These are phyloP conservation scores for Acleris emargana DNA, from an alignment of 2,888 invertebrate species.

Conservation along the genomic window DNA sequence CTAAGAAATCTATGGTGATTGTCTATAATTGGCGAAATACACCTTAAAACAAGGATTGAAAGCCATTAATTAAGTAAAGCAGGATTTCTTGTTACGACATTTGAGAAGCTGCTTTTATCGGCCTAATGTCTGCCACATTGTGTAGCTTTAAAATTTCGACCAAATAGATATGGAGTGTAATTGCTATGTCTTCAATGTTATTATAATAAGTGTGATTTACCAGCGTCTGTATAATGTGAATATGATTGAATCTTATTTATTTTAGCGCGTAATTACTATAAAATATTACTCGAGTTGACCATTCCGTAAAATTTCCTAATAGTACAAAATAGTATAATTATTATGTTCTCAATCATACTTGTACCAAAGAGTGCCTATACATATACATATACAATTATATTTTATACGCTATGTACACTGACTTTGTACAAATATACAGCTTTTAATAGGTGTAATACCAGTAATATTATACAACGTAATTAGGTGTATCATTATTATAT, in stretches of 20 bases:
- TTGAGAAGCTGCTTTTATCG: too few species aligned
- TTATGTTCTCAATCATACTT: neutral
- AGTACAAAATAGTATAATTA: constrained; percentile 24
- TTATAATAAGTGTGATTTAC: too few species aligned
- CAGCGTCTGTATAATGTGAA: neutral
- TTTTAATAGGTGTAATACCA: constrained; percentile 16
- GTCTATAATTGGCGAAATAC: too few species aligned
- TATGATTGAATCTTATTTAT: neutral
- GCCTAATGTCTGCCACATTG: too few species aligned
- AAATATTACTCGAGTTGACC: neutral
- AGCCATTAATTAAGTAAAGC: too few species aligned
- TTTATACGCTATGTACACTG: constrained; percentile 28
- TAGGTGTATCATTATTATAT: constrained; percentile 2
- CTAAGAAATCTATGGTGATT: too few species aligned
- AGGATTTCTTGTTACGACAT: too few species aligned
- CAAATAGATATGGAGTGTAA: too few species aligned
- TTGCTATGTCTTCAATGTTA: too few species aligned
- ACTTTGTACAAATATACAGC: constrained; percentile 19
- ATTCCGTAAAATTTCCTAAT: constrained; percentile 14
- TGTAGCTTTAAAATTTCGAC: too few species aligned
- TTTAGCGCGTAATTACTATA: neutral
- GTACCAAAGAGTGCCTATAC: constrained; percentile 28
- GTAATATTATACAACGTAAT: constrained; percentile 11
- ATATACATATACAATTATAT: constrained; percentile 18
- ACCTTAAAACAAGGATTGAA: too few species aligned